Base-by-base conservation (phyloP, 2,797 vertebrate species). In the Hephaestus fuliginosus region DNA sequence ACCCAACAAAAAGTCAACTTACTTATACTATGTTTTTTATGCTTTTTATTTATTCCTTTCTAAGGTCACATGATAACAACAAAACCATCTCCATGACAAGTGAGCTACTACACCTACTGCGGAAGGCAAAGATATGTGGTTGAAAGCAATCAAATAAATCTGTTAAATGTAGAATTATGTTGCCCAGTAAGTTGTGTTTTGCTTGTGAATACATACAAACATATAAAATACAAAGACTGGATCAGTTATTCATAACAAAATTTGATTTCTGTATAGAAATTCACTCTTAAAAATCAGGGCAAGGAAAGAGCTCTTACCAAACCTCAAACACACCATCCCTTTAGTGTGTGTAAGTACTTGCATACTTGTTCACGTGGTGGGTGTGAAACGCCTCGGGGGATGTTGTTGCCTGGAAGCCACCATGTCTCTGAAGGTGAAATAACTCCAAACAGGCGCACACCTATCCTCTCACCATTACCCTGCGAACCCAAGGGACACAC, bases 351-450 rank as follows among this genome's bases (percentile, higher is more conserved):
- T 73, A 55, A 77, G 80, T 66, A 63, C 57, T 57, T 61, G 82
- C 13, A 3, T 75, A 56, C 78, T 65, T 87, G 82, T 87, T 89
- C 75, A 87, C 82, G 81, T 91, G 80, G 84, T 83, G 82, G 82
- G 79, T 90, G 76, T 91, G 86, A 90, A 85, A 85, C 58, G 75
- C 88, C 91, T 87, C 58, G 0, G 67, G 89, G 89, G 86, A 86
- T 78, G 78, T 81, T 90, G 89, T 93, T 90, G 88, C 92, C 90
- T 91, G 74, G 91, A 93, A 91, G 90, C 86, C 81, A 64, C 70
- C 20, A 11, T 91, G 89, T 92, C 91, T 94, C 92, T 87, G 85
- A 90, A 93, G 88, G 90, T 91, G 91, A 93, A 92, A 88, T 88
- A 89, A 83, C 84, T 90, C 89, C 70, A 80, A 89, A 86, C 82